Evolutionary conservation across 2,113 vertebrate genomes (phyloP), one percentile per base, ranked within the genome.

Genomic region (Lathamus discolor): DNA sequence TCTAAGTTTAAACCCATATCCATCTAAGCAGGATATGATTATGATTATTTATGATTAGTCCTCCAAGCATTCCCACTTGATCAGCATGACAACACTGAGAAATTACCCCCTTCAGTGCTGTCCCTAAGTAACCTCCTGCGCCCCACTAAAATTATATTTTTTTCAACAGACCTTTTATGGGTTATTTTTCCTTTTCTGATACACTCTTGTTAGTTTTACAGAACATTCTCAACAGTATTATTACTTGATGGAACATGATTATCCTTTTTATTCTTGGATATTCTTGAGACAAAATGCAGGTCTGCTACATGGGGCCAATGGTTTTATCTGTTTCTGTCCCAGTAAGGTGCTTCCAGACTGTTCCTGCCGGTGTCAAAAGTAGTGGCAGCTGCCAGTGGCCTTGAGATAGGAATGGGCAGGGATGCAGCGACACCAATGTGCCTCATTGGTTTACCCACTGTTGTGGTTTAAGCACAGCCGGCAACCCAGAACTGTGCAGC

Each of bases 31-130:
- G 94, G 68, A 80, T 95, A 90, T 85, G 87, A 96, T 81, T 95
- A 92, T 95, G 92, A 94, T 96, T 95, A 87, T 95, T 95, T 94
- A 83, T 91, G 87, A 93, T 95, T 96, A 95, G 87, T 70, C 59
- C 86, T 93, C 54, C 83, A 95, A 95, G 75, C 51, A 86, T 86
- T 94, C 72, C 92, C 85, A 80, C 54, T 95, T 88, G 75, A 73
- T 87, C 78, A 63, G 72, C 2, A 3, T 39, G 83, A 80, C 54
- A 91, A 91, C n/a, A 57, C 54, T 39, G 54, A 80, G 44, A 90
- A 92, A 80, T 94, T 86, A 90, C 41, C 62, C 44, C 1, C 39
- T 89, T 28, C 22, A 43, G 35, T 83, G 78, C 51, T 76, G 75
- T 73, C 68, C 83, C 64, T 49, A 80, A 74, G 18, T 80, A 83